Conservation (phyloP, 2,113 vertebrate species). For the Picathartes gymnocephalus region DNA sequence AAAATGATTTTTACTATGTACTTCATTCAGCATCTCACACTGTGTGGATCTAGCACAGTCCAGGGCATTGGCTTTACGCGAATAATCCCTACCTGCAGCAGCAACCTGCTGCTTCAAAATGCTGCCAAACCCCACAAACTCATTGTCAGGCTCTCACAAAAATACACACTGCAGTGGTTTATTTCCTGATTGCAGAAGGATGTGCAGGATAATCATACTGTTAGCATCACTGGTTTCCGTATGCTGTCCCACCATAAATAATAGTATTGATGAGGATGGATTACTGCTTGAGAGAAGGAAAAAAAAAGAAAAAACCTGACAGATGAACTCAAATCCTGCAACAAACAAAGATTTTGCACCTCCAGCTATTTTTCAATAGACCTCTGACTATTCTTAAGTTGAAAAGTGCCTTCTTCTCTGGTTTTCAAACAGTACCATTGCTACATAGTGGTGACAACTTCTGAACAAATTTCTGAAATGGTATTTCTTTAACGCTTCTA, state of each 20-base stretch:
- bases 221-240: not conserved
- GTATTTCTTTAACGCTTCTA: not conserved
- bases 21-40: not conserved
- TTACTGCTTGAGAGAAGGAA: not conserved
- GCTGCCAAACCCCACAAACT: not conserved
- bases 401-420: accelerated
- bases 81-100: not conserved
- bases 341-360: not conserved
- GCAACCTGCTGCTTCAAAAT: not conserved
- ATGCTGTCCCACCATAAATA: not conserved
- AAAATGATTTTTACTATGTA: not conserved
- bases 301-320: accelerated
- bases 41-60: not conserved
- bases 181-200: not conserved
- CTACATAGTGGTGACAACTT: not conserved
- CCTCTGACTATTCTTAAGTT: not conserved
- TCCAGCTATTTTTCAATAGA: not conserved
- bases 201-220: not conserved
- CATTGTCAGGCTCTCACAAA: not conserved
- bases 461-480: not conserved
- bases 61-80: not conserved
- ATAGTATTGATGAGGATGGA: not conserved
- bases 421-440: not conserved
- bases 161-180: not conserved
- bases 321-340: not conserved